Evolutionary conservation across 2,888 invertebrate species (phyloP).

Genomic region (Choreutis nemorana): DNA sequence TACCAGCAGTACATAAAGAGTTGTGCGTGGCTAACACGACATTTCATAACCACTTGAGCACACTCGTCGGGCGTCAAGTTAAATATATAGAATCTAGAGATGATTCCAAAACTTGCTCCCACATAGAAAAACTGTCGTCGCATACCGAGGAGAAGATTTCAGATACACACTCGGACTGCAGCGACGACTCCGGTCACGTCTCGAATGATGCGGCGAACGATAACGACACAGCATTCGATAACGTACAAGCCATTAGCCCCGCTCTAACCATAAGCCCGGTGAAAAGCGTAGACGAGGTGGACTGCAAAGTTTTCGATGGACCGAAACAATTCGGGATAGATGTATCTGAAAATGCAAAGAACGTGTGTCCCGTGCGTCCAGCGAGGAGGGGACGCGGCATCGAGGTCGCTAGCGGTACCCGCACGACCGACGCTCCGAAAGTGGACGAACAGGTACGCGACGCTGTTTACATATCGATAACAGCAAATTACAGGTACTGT

Average conservation of each 20-base stretch:
- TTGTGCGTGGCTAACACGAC: slow-evolving; percentile 56
- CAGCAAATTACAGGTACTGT: slow-evolving; percentile 49
- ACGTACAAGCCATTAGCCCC: slow-evolving; percentile 34
- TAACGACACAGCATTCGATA: slow-evolving; percentile 58
- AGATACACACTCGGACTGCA: slow-evolving; percentile 73
- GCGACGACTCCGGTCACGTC: slow-evolving; percentile 84
- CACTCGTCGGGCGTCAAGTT: slow-evolving; percentile 59
- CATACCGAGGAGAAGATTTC: slow-evolving; percentile 57
- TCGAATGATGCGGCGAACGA: slow-evolving; percentile 83
- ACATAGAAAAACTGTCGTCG: slow-evolving; percentile 36
- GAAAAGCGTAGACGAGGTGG: slow-evolving; percentile 35
- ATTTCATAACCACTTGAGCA: slow-evolving; percentile 59
- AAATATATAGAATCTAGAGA: slow-evolving; percentile 49
- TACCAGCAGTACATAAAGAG: slow-evolving; percentile 55
- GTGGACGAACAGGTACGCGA: slow-evolving; percentile 64
- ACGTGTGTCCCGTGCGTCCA: slow-evolving; percentile 54
- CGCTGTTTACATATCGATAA: slow-evolving; percentile 59
- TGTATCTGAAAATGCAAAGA: slow-evolving; percentile 43
- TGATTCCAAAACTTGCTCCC: slow-evolving; percentile 46
- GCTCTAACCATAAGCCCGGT: slow-evolving; percentile 12
- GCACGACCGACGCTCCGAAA: slow-evolving; percentile 55
- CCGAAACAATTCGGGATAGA: slow-evolving; percentile 50
- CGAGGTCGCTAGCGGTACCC: slow-evolving; percentile 65
- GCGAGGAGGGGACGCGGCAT: slow-evolving; percentile 52
- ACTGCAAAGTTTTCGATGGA: slow-evolving; percentile 40